Percentiles rank a stretch among this genome's conserved stretches.
These are phyloP conservation scores for Protaetia brevitarsis DNA, from an alignment of 1,140 invertebrate species.

Conservation along the genomic window DNA sequence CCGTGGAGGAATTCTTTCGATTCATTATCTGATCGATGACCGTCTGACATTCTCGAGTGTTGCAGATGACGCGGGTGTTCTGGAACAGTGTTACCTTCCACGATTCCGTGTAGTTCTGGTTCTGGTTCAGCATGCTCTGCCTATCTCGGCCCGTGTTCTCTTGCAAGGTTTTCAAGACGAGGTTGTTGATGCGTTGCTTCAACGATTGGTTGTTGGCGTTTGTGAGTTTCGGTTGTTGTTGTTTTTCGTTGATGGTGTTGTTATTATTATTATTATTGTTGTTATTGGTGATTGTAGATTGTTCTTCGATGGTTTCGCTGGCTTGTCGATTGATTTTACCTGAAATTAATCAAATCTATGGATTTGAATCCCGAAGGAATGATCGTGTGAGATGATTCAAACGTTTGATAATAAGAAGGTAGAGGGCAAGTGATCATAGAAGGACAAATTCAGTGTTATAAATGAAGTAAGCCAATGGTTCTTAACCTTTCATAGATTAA, in stretches of 20 bases:
- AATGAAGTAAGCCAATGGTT: too few species aligned
- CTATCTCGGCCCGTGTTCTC: conserved; percentile 86
- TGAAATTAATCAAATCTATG: too few species aligned
- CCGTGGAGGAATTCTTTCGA: neutral
- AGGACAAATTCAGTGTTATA: too few species aligned
- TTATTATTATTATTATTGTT: conserved; percentile 49
- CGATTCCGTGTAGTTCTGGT: conserved; percentile 61
- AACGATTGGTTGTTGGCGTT: conserved; percentile 66
- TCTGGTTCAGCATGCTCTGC: conserved; percentile 53
- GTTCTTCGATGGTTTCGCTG: conserved; percentile 5
- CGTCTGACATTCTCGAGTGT: conserved; percentile 69
- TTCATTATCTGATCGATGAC: conserved; percentile 73
- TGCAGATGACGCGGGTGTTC: conserved; percentile 73
- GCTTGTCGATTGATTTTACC: conserved; percentile 1
- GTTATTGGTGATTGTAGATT: conserved; percentile 31
- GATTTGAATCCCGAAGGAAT: too few species aligned
- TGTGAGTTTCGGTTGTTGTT: neutral
- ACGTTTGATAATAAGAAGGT: too few species aligned
- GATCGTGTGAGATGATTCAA: too few species aligned
- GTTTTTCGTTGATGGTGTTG: conserved; percentile 42
- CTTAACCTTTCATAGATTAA: too few species aligned
- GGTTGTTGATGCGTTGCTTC: conserved; percentile 82
- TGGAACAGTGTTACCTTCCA: conserved; percentile 80
- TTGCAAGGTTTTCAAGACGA: conserved; percentile 84
- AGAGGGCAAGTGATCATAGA: too few species aligned